These are phyloP conservation scores for Holocentrus rufus DNA, from an alignment of 2,797 vertebrate species.

Conservation along the genomic window DNA sequence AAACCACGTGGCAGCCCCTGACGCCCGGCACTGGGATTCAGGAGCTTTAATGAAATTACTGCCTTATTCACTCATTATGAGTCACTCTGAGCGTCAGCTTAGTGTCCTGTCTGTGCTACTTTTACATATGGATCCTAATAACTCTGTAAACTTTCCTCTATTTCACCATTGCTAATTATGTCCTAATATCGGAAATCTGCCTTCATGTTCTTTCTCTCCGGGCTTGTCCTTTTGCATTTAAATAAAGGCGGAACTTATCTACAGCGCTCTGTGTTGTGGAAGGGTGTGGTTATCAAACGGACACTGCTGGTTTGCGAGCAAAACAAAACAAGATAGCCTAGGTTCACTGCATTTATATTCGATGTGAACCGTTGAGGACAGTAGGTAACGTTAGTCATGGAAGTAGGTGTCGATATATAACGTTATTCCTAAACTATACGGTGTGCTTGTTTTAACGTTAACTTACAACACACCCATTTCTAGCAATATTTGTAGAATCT, in stretches of 20 bases:
- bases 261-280: constrained; percentile 14
- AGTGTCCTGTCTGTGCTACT: too few species aligned
- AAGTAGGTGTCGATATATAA: accelerated
- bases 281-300: background rate
- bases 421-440: background rate
- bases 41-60: too few species aligned
- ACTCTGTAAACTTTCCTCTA: too few species aligned
- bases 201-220: too few species aligned
- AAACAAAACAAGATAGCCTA: constrained; percentile 46
- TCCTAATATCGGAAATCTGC: too few species aligned
- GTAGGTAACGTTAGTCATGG: background rate
- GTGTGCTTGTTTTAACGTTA: background rate
- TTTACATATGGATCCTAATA: too few species aligned
- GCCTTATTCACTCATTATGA: too few species aligned
- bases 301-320: constrained; percentile 17
- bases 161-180: too few species aligned
- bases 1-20: too few species aligned
- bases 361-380: accelerated
- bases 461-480: background rate
- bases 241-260: constrained; percentile 42
- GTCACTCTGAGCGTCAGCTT: too few species aligned
- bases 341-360: background rate
- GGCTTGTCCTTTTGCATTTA: too few species aligned
- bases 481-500: background rate
- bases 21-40: too few species aligned